A percentile compares a stretch with the other conserved stretches of the same genome.
Evolutionary conservation across 2,113 vertebrate genomes (phyloP).

Genomic region (Atherinomorus stipes): DNA sequence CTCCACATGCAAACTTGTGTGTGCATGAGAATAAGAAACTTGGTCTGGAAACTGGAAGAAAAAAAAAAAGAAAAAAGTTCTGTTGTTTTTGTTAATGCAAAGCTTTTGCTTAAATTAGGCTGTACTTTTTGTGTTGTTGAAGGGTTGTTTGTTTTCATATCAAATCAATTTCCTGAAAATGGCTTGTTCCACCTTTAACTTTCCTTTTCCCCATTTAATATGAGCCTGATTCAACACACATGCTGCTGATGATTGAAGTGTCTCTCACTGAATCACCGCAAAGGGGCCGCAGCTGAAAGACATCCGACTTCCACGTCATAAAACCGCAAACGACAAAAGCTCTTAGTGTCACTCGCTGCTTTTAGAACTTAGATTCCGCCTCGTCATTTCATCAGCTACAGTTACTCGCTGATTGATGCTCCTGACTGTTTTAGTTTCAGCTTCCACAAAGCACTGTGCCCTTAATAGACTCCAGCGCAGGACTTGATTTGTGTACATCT

Average conservation of each 20-base stretch:
- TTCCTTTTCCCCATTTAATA: slow-evolving; percentile 50
- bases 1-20: slow-evolving; percentile 4
- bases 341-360: slow-evolving; percentile 64
- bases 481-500: slow-evolving; percentile 69
- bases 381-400: slow-evolving; percentile 63
- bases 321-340: slow-evolving; percentile 57
- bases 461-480: slow-evolving; percentile 67
- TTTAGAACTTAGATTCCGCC: slow-evolving; percentile 59
- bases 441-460: slow-evolving; percentile 47
- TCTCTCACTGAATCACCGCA: slow-evolving; percentile 46
- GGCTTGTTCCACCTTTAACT: slow-evolving; percentile 56
- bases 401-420: slow-evolving; percentile 61
- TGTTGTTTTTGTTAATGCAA: slow-evolving; percentile 29
- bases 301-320: slow-evolving; percentile 22
- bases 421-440: slow-evolving; percentile 48
- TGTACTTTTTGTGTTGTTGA: slow-evolving; percentile 20
- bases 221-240: slow-evolving; percentile 66
- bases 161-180: slow-evolving; percentile 61
- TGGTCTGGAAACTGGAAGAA: neutral
- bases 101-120: slow-evolving; percentile 46
- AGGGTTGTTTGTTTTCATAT: slow-evolving; percentile 58
- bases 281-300: slow-evolving; percentile 34
- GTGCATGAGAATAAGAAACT: slow-evolving; percentile 50
- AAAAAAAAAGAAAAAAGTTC: too few species aligned
- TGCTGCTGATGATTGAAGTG: slow-evolving; percentile 60